Evolutionary conservation across 2,113 vertebrate genomes (phyloP).

Genomic region (Megaceryle torquata): DNA sequence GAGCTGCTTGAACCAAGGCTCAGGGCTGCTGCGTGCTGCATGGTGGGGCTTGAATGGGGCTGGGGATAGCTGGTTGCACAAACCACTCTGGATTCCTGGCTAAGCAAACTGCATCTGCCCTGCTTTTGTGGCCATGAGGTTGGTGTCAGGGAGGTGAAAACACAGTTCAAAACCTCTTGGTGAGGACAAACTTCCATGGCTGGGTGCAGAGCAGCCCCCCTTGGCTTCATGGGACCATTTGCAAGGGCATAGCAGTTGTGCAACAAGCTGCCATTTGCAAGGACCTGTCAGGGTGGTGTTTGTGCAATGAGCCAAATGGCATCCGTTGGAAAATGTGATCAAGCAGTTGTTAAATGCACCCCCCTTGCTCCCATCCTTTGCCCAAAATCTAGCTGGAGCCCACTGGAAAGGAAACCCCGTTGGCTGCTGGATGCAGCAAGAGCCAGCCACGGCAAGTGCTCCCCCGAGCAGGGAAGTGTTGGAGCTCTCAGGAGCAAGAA

Average conservation of each 20-base stretch:
- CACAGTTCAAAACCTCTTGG: not conserved
- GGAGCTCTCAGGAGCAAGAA: conserved; percentile 44
- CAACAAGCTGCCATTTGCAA: not conserved
- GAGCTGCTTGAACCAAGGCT: not conserved
- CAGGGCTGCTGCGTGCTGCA: rapidly evolving
- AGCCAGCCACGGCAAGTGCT: not conserved
- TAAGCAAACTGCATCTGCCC: rapidly evolving
- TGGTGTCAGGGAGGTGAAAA: not conserved
- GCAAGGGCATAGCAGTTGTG: not conserved
- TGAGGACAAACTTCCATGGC: rapidly evolving
- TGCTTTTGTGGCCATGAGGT: not conserved
- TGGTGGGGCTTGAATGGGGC: not conserved
- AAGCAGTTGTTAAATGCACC: not conserved
- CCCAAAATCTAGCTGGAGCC: not conserved
- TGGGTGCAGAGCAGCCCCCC: not conserved
- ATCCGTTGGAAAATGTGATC: not conserved
- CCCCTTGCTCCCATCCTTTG: not conserved
- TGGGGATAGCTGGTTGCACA: not conserved
- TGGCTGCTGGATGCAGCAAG: not conserved
- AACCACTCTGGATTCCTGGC: not conserved
- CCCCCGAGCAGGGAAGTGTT: not conserved
- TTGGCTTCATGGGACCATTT: rapidly evolving
- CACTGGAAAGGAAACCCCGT: not conserved
- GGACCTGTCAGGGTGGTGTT: rapidly evolving
- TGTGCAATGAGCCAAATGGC: not conserved